Conservation (phyloP, 2,797 vertebrate genomes). For the Catharus ustulatus region DNA sequence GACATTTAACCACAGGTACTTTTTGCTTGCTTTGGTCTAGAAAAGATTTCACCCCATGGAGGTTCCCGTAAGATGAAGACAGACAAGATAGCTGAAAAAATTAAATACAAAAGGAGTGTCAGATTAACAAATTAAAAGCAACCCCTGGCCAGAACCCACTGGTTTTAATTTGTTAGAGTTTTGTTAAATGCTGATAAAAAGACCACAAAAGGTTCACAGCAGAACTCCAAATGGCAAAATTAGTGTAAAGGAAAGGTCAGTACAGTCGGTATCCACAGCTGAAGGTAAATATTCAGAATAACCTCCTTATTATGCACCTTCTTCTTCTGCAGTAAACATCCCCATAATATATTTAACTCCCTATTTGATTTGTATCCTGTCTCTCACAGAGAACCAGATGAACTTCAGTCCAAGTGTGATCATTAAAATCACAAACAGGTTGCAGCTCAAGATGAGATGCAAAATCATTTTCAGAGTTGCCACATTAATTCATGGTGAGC, state of each 20-base stretch:
- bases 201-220: background rate
- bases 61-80: constrained; percentile 8
- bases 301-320: background rate
- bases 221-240: background rate
- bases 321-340: background rate
- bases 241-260: background rate
- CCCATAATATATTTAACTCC: background rate
- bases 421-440: background rate
- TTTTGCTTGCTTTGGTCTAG: constrained; percentile 33
- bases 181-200: background rate
- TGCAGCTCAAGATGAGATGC: background rate
- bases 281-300: background rate
- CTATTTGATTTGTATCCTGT: background rate
- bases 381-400: background rate
- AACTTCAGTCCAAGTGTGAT: background rate
- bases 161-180: background rate
- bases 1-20: constrained; percentile 17
- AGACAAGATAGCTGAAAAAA: background rate
- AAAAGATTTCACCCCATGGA: background rate
- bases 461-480: background rate
- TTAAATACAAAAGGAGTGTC: background rate
- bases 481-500: background rate
- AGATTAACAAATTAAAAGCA: background rate
- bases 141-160: background rate
- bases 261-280: background rate